Evolutionary conservation across 2,113 vertebrate genomes (phyloP).

Genomic region (Gymnorhina tibicen): DNA sequence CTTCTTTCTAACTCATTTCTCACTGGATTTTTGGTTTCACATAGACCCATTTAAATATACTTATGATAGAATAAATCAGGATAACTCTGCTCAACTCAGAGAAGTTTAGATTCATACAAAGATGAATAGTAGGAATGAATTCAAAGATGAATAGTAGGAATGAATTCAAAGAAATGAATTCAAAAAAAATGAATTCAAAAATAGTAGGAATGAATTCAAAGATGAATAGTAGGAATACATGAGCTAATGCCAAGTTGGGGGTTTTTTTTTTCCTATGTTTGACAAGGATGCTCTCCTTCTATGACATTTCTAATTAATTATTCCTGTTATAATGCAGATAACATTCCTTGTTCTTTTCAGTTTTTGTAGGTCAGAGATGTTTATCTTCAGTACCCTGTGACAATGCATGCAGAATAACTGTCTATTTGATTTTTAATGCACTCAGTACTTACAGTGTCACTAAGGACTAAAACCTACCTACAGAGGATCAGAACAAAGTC

Average conservation of each 20-base stretch:
- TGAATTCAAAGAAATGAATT: too few species aligned
- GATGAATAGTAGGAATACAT: too few species aligned
- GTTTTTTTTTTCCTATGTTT: not conserved
- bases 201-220: too few species aligned
- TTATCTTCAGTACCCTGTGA: not conserved
- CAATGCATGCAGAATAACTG: not conserved
- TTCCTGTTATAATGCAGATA: not conserved
- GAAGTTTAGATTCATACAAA: not conserved
- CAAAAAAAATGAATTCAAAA: too few species aligned
- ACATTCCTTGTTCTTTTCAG: not conserved
- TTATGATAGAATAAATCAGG: not conserved
- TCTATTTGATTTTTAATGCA: not conserved
- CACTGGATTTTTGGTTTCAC: not conserved
- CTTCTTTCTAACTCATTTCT: not conserved
- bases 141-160: too few species aligned
- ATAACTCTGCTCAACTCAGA: not conserved
- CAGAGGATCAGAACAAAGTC: not conserved
- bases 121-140: too few species aligned
- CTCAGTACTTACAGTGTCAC: not conserved
- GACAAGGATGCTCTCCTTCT: not conserved
- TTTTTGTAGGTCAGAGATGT: slow-evolving; percentile 1
- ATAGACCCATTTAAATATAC: not conserved
- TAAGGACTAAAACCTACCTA: not conserved
- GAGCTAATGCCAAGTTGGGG: not conserved
- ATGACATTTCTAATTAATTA: not conserved